Evolutionary conservation across 2,888 invertebrate species (phyloP), one percentile per base, ranked within the genome.

Genomic region (Busseola fusca): DNA sequence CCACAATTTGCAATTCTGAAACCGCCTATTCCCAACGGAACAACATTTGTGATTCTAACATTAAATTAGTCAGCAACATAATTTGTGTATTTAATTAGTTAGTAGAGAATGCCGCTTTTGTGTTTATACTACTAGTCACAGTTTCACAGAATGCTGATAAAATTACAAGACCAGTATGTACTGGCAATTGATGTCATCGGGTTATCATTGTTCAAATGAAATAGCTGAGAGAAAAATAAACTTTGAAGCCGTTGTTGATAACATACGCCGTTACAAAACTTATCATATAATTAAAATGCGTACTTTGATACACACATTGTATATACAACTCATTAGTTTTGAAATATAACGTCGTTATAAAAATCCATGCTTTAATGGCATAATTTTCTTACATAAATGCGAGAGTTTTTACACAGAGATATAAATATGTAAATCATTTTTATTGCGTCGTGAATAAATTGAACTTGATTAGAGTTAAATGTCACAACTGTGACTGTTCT

Each of bases 191-290:
- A 81, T 83, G 85, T 84, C 85, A 84, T 14, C 69, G 70, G 86
- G 85, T 87, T 88, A 88, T 88, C 88, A 67, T 58, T 69, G 63
- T 78, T 70, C 77, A 72, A 77, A 81, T 69, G 74, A 72, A 72
- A 80, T 80, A 58, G 72, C 77, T 73, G 62, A 72, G 69, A 75
- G 80, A 85, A 80, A 86, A 80, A 80, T 80, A 70, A 68, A 78
- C 72, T 81, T 68, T 37, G 54, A 64, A 64, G 64, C 69, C 48
- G 66, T 56, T 70, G 52, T 37, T 72, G 78, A 80, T 78, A 78
- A 58, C 64, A 21, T 34, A 34, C 57, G n/a, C 59, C 45, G 57
- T 69, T 65, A 62, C 56, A 65, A 69, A 65, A 78, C 69, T 63
- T 81, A 78, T 70, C 72, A 62, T 58, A 57, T 50, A 63, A 70